These are phyloP conservation scores for Tinea semifulvella DNA, from an alignment of 2,888 invertebrate species.

Conservation along the genomic window DNA sequence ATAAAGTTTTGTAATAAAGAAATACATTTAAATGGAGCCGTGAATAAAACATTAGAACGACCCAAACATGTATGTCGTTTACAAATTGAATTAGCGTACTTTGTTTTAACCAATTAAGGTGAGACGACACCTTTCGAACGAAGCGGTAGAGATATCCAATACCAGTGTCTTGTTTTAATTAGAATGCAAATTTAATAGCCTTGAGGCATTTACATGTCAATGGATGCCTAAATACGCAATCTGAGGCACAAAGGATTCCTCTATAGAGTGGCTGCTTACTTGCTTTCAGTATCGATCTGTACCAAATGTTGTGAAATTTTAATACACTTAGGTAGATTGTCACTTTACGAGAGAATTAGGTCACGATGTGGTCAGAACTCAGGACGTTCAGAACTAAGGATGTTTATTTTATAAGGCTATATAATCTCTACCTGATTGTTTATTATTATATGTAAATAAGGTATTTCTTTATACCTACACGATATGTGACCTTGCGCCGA, in stretches of 20 bases:
- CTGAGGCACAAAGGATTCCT: constrained; percentile 47
- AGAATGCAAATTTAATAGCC: constrained; percentile 65
- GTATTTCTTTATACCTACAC: neutral
- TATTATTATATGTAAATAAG: neutral
- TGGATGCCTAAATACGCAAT: constrained; percentile 52
- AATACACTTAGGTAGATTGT: neutral
- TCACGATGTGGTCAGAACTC: neutral
- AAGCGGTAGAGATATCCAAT: constrained; percentile 17
- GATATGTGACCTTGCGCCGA: neutral
- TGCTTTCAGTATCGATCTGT: constrained; percentile 40
- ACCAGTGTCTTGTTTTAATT: constrained; percentile 52
- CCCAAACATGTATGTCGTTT: constrained; percentile 3
- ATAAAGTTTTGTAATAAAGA: too few species aligned
- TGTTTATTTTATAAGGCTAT: too few species aligned
- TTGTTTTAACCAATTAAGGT: constrained; percentile 6
- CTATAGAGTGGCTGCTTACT: constrained; percentile 28
- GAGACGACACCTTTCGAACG: constrained; percentile 7
- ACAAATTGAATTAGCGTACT: constrained; percentile 4
- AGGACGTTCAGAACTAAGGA: too few species aligned
- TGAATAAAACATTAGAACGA: neutral
- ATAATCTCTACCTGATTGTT: too few species aligned
- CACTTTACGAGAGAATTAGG: neutral
- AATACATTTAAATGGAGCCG: neutral
- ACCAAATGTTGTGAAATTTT: constrained; percentile 5
- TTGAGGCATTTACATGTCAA: constrained; percentile 62